Base-by-base conservation (phyloP, 92 coral and sea anemone species). In the Meandrina meandrites region DNA sequence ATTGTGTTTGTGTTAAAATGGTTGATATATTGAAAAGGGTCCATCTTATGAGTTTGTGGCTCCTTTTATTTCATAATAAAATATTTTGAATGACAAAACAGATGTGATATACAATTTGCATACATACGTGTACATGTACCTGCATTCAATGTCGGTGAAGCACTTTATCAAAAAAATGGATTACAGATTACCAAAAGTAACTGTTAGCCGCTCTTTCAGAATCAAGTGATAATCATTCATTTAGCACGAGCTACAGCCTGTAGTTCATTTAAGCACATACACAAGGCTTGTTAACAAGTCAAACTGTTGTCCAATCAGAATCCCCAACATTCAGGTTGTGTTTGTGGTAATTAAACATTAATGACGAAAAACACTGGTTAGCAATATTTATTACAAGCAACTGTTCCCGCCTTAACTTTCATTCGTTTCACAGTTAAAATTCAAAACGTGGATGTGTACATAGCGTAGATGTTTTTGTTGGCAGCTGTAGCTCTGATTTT, bases 201-300 rank as follows among this genome's bases (percentile, higher is more conserved):
- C 34, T 66, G 28, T 57, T 57, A 57, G 8, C 27, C 1, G 68
- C 19, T 60, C 48, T 22, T 70, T 48, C 50, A 71, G n/a, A 70
- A 27, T 68, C 18, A 69, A 8, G 68, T 31, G 48, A 12, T 35
- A 31, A 48, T 58, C 28, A 34, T 16, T 69, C 14, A 50, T 47
- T 72, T 28, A n/a, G 28, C 36, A 13, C 27, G 0, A 35, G 78
- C 48, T 71, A 31, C 15, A 37, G 22, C 9, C 11, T 9, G 9
- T 10, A 60, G 67, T 21, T 32, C 42, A 1, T 35, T 72, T 34
- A 35, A 67, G 21, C 16, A 10, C 17, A 60, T 2, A 42, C 5
- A 76, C 42, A 77, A 35, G 30, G 34, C 18, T 31, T 87, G 80
- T 88, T 81, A 53, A 73, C 86, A 81, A 81, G 36, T 22, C 71